Evolutionary conservation across 2,888 invertebrate genomes (phyloP), one percentile per base, ranked within the genome.

Genomic region (Megamerina dolium): DNA sequence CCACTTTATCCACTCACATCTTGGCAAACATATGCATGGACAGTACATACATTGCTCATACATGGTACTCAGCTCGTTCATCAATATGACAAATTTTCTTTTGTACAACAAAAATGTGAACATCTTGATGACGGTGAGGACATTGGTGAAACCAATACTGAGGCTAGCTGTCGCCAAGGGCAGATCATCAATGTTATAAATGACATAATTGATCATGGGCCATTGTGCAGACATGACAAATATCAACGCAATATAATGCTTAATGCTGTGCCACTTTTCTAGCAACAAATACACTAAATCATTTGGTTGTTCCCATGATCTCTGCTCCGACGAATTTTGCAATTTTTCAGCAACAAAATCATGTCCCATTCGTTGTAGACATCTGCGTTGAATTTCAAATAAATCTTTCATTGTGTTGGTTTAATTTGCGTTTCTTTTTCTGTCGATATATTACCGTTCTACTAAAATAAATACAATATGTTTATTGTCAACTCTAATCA

Each of bases 121-220:
- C n/a, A 63, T 60, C 49, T 68, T 68, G 27, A 63, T 56, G 26
- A 60, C 55, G 8, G 66, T 64, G 42, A 68, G 45, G 30, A 63
- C 26, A 37, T 68, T 68, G 40, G 64, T 66, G 29, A 65, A 61
- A 31, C 47, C 50, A 18, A 68, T 57, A 31, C 68, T 68, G 26
- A 68, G 47, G 17, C 61, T 47, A 23, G 64, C 68, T 3, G 68
- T 68, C 13, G 60, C 57, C 47, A 66, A 45, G 46, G 59, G 55
- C 54, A 68, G 49, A 38, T 68, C 52, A 32, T 63, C 54, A 20
- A 54, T 55, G 41, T 68, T 55, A 48, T 61, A 54, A 32, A 63
- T 46, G n/a, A 54, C 47, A 46, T 61, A 64, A 19, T 56, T 49
- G 18, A 61, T 44, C 50, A 68, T 47, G n/a, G 68, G 68, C 55